Evolutionary conservation across 2,888 invertebrate genomes (phyloP).

Genomic region (Eurytoma californica): DNA sequence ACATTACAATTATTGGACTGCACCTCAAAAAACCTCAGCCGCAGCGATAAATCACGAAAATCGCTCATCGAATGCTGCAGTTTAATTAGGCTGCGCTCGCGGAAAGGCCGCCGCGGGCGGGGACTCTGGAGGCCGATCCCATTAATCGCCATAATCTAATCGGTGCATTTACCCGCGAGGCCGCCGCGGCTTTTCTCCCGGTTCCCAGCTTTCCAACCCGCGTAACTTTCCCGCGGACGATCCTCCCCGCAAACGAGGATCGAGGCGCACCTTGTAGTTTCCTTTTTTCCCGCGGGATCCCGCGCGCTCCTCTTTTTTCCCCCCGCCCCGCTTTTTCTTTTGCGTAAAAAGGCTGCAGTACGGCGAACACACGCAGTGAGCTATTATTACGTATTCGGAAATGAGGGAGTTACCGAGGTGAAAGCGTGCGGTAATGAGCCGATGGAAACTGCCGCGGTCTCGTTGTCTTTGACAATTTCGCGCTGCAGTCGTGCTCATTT

Average conservation of each 20-base stretch:
- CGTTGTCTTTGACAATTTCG: constrained; percentile 5
- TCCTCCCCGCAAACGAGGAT: not conserved
- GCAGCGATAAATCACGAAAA: too few relatives aligned
- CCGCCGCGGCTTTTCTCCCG: constrained; percentile 22
- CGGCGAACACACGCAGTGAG: not conserved
- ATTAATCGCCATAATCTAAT: constrained; percentile 35
- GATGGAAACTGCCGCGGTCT: not conserved
- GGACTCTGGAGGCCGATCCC: not conserved
- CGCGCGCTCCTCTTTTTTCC: not conserved
- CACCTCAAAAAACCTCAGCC: too few relatives aligned
- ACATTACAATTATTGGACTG: too few relatives aligned
- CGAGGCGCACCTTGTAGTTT: too few relatives aligned
- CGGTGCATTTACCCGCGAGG: constrained; percentile 12
- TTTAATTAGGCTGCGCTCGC: constrained; percentile 9
- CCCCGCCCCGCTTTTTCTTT: not conserved
- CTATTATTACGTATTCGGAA: constrained; percentile 1
- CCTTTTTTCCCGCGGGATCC: too few relatives aligned
- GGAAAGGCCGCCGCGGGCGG: constrained; percentile 7
- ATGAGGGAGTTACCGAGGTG: constrained; percentile 33
- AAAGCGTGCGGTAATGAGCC: constrained; percentile 26
- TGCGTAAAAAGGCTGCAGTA: not conserved
- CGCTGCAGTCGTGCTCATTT: not conserved
- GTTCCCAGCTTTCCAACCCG: constrained; percentile 30
- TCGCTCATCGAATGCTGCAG: not conserved
- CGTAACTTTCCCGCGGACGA: constrained; percentile 6